Evolutionary conservation across 2,797 vertebrate species (phyloP), one percentile per base, ranked within the genome.

Genomic region (Chelidonichthys spinosus): DNA sequence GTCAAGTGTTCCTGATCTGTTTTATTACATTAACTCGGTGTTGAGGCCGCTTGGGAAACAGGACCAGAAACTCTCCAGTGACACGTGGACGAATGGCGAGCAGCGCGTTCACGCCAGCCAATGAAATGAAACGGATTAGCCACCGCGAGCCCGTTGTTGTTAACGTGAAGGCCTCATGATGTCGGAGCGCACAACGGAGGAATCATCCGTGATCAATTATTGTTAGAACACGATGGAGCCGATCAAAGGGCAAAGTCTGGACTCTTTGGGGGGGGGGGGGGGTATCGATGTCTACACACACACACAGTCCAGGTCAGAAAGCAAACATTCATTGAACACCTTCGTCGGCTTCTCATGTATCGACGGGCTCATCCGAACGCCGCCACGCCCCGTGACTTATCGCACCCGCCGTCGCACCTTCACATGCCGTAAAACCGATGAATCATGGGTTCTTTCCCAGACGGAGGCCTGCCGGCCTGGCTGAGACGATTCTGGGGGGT

Each of bases 231-330:
- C 15, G 76, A 78, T 84, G 60, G 78, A 85, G 74, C 69, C 89
- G 92, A 92, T 93, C 85, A 92, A 92, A 93, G 89, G n/a, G 64
- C 73, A 63, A 73, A 83, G 87, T 81, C 90, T 87, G 84, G 78
- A 76, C 72, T 89, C 89, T 92, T 91, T 93, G 88, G n/a, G 47
- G 85, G 42, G 18, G 39, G 4, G 17, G 47, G 47, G 10, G 40
- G 11, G 50, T 44, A 76, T 80, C 6, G 55, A 76, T 65, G 75
- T 32, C 37, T 36, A 10, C 40, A 76, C 54, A 76, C 55, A 33
- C 43, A 39, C 63, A 63, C 44, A 59, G 50, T 69, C 50, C 79
- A 78, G 61, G 74, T 83, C 68, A 80, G 66, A 81, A 60, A 66
- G 62, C 69, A 76, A 78, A 72, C 69, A 61, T 39, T 66, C 52